Base-by-base conservation (phyloP, 2,797 vertebrate species). In the Catamblyrhynchus diadema region DNA sequence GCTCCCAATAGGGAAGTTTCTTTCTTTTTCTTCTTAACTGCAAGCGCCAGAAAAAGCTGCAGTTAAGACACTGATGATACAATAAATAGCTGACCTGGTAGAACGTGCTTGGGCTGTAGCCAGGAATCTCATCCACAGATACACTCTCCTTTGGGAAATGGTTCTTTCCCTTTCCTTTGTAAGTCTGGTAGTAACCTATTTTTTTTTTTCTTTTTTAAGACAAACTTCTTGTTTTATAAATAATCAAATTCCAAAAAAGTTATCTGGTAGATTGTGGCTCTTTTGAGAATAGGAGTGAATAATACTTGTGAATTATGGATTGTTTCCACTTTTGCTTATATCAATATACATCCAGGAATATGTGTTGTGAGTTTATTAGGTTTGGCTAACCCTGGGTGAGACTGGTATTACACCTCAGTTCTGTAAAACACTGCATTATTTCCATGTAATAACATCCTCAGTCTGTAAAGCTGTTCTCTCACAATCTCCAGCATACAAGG, bases 1-100 rank as follows among this genome's bases (percentile, higher is more conserved):
- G 30, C 51, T 91, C 41, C 62, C 48, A 60, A 14, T 77, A 81
- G 77, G 72, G 47, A 75, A 48, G 22, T 47, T 91, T 81, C 35
- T 88, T 93, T 84, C 13, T 79, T 62, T 73, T 69, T 61, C 50
- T 78, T 47, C 32, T 81, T 75, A 70, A 92, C 66, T 93, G 70
- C 70, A 93, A 94, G 60, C n/a, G 75, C 65, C 27, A 86, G 70
- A 90, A 82, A 91, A 96, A 88, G 39, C 75, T 86, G 54, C 45
- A 73, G 81, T 88, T 89, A 72, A 91, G 54, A 79, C 22, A 48
- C 81, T 88, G 89, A 66, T 70, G 81, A 47, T 22, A 53, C 79
- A 95, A 87, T 79, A 91, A 95, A 94, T 66, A 93, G 82, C 70
- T 96, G 86, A 93, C 69, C 81, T 79, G 89, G 69, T 81, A 33